Percentiles rank a stretch among this genome's conserved stretches.
phyloP scores from a whole-genome alignment of 64 coral and sea anemone genomes.

The Orbicella faveolata region DNA sequence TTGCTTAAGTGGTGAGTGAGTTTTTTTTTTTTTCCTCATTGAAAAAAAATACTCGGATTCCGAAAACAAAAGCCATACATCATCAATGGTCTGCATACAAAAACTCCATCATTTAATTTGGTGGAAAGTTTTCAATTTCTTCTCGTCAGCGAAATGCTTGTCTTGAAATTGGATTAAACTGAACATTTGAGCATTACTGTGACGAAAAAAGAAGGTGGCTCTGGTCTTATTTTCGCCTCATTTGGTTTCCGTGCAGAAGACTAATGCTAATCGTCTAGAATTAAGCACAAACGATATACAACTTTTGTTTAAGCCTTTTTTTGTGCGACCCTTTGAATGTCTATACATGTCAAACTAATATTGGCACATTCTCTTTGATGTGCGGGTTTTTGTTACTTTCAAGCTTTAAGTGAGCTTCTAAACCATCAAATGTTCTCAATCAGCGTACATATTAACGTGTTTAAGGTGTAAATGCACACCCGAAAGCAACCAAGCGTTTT shows the following conservation, averaged over 20 bases:
- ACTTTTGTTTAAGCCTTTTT: conserved; percentile 24
- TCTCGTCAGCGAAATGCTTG: neutral
- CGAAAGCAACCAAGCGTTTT: conserved; percentile 23
- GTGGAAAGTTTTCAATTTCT: neutral
- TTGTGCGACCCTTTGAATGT: conserved; percentile 35
- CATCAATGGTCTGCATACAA: neutral
- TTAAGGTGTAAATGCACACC: conserved; percentile 29
- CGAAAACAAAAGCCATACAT: neutral
- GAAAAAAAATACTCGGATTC: neutral
- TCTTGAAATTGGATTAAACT: neutral
- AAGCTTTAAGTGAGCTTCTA: conserved; percentile 30
- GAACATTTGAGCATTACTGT: neutral
- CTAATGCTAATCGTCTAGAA: conserved; percentile 39
- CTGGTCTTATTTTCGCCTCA: conserved; percentile 7
- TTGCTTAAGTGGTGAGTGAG: neutral
- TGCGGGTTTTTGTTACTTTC: conserved; percentile 6
- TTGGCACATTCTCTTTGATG: conserved; percentile 17
- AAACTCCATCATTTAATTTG: neutral
- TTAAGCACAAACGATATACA: neutral
- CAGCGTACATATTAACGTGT: conserved; percentile 14
- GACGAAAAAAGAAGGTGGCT: conserved; percentile 10
- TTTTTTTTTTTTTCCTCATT: neutral
- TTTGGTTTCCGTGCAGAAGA: conserved; percentile 34
- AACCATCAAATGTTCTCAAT: conserved; percentile 42
- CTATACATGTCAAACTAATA: neutral